Evolutionary conservation across 2,113 vertebrate species (phyloP).

Genomic region (Lipophrys pholis): DNA sequence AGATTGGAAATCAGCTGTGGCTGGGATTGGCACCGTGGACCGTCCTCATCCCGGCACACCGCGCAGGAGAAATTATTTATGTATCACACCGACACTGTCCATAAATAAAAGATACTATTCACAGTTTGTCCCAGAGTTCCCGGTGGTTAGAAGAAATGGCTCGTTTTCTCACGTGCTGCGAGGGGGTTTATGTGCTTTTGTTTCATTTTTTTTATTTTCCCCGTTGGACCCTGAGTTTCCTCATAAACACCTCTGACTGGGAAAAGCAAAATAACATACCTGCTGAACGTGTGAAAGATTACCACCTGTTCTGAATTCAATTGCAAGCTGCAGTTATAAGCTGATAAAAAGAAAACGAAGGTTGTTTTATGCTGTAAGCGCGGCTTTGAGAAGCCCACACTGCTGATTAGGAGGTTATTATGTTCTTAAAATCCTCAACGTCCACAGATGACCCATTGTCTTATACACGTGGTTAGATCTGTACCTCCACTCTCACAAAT

Average conservation of each 20-base stretch:
- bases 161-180: constrained; percentile 27
- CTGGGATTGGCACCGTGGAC: constrained; percentile 46
- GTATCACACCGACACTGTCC: constrained; percentile 64
- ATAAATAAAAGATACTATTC: constrained; percentile 78
- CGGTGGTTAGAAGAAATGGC: constrained; percentile 53
- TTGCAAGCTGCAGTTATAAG: neutral
- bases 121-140: constrained; percentile 50
- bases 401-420: no score
- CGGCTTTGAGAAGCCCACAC: neutral
- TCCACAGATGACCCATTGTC: neutral
- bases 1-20: constrained; percentile 70
- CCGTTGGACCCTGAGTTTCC: constrained; percentile 21
- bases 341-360: neutral
- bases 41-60: constrained; percentile 33
- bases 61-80: constrained; percentile 76
- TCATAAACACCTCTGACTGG: constrained; percentile 39
- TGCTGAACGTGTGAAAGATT: constrained; percentile 37
- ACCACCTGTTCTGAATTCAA: constrained; percentile 19
- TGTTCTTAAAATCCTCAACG: no score
- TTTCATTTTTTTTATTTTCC: no score
- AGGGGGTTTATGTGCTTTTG: constrained; percentile 16
- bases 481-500: neutral
- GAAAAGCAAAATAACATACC: constrained; percentile 35
- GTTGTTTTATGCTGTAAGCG: neutral
- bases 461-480: neutral